phyloP scores from a whole-genome alignment of 1,140 invertebrate species.

The Drosophila ananassae region DNA sequence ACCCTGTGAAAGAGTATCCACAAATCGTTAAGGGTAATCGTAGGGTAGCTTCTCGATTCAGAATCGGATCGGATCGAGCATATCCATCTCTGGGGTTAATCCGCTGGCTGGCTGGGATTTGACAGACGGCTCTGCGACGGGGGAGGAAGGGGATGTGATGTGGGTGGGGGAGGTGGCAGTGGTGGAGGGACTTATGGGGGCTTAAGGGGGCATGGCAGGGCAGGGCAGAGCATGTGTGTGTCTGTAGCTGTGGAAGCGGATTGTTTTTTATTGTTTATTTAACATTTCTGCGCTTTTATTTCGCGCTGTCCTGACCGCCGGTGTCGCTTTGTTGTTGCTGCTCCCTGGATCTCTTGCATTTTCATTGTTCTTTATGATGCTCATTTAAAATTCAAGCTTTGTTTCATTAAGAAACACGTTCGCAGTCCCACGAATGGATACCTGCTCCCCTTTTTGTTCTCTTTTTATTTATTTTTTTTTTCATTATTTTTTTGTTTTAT shows the following conservation, averaged over 20 bases:
- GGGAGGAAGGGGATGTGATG: background rate
- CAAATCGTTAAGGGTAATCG: no score
- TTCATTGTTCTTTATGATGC: constrained; percentile 81
- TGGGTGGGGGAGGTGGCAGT: background rate
- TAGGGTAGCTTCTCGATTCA: constrained; percentile 2
- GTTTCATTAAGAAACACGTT: constrained; percentile 82
- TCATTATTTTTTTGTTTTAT: background rate
- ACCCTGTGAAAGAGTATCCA: background rate
- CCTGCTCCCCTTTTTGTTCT: no score
- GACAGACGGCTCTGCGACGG: constrained; percentile 40
- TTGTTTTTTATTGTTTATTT: constrained; percentile 74
- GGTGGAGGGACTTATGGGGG: background rate
- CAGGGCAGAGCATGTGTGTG: background rate
- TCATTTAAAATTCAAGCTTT: constrained; percentile 82
- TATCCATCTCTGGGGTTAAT: constrained; percentile 48
- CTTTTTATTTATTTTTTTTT: background rate
- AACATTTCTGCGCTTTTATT: constrained; percentile 74
- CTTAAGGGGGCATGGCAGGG: no score
- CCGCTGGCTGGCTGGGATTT: constrained; percentile 36
- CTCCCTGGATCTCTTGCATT: constrained; percentile 53
- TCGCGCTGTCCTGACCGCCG: constrained; percentile 44
- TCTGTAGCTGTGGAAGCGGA: constrained; percentile 3
- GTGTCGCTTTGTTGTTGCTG: constrained; percentile 66
- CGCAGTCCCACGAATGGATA: constrained; percentile 11
- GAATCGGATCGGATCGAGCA: constrained; percentile 28